A percentile compares a stretch with the other conserved stretches of the same genome.
These are phyloP conservation scores for Scaptomyza hsui DNA, from an alignment of 1,140 invertebrate genomes.

Conservation along the genomic window DNA sequence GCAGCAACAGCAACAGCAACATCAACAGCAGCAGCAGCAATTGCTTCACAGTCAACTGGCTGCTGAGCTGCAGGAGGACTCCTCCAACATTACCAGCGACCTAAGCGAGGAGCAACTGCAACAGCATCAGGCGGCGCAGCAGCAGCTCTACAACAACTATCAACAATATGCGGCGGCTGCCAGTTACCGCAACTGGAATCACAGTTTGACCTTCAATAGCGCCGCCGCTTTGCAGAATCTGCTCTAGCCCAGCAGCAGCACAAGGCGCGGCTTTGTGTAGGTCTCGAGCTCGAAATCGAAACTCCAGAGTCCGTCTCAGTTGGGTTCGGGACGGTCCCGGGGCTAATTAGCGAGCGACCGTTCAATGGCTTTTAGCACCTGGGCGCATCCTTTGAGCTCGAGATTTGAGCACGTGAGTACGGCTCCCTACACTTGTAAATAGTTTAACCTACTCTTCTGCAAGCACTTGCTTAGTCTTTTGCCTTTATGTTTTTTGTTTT, in stretches of 20 bases:
- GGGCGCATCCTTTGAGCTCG: slow-evolving; percentile 69
- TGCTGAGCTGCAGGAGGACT: slow-evolving; percentile 76
- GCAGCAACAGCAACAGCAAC: slow-evolving; percentile 67
- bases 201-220: slow-evolving; percentile 76
- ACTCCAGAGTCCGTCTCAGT: background rate
- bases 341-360: slow-evolving; percentile 65
- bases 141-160: slow-evolving; percentile 81
- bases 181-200: slow-evolving; percentile 79
- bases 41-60: slow-evolving; percentile 67
- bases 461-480: slow-evolving; percentile 51
- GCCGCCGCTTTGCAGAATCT: slow-evolving; percentile 79
- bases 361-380: slow-evolving; percentile 76
- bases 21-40: slow-evolving; percentile 66
- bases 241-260: slow-evolving; percentile 67
- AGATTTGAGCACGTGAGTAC: slow-evolving; percentile 58
- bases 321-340: slow-evolving; percentile 4
- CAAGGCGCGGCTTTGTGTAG: slow-evolving; percentile 62
- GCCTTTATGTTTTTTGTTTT: slow-evolving; percentile 50
- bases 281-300: background rate
- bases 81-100: slow-evolving; percentile 81
- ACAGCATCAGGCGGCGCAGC: slow-evolving; percentile 74
- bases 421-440: slow-evolving; percentile 58
- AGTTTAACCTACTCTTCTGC: slow-evolving; percentile 46
- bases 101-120: slow-evolving; percentile 82
- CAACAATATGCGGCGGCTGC: slow-evolving; percentile 79